phyloP scores from a whole-genome alignment of 2,113 vertebrate genomes.

The Gymnorhina tibicen region DNA sequence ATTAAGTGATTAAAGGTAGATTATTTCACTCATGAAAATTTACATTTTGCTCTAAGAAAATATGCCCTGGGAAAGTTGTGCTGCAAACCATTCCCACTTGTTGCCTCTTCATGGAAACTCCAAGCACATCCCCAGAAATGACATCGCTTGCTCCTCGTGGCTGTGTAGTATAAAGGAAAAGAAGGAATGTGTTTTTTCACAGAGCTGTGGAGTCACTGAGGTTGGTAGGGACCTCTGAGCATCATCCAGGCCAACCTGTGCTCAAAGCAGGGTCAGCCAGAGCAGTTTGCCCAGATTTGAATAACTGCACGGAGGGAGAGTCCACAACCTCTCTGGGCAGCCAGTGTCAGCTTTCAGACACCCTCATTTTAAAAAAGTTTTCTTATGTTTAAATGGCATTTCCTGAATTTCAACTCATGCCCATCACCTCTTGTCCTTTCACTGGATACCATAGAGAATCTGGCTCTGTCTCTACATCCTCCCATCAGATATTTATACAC shows the following conservation, averaged over 20 bases:
- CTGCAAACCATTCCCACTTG: background rate
- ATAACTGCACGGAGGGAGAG: background rate
- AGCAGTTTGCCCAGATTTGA: background rate
- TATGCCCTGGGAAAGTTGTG: background rate
- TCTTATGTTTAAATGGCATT: background rate
- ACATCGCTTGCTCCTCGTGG: background rate
- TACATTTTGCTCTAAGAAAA: background rate
- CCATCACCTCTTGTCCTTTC: background rate
- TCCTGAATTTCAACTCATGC: background rate
- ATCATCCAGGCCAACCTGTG: background rate
- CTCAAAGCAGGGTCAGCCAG: background rate
- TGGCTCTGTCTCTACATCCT: background rate
- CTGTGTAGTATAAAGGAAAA: background rate
- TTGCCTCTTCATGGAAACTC: background rate
- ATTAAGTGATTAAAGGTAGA: constrained; percentile 39
- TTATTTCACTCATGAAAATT: background rate
- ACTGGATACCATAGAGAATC: background rate
- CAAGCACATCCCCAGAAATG: background rate
- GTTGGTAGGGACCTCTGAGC: background rate
- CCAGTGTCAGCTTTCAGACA: background rate
- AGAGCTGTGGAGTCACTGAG: background rate
- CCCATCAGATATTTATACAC: background rate
- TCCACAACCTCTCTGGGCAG: background rate
- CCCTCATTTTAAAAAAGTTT: rapidly evolving
- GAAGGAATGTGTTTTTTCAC: background rate